Percentiles rank a stretch among this genome's conserved stretches.
Conservation (phyloP, 2,888 invertebrate species). For the Halocaridina rubra region DNA sequence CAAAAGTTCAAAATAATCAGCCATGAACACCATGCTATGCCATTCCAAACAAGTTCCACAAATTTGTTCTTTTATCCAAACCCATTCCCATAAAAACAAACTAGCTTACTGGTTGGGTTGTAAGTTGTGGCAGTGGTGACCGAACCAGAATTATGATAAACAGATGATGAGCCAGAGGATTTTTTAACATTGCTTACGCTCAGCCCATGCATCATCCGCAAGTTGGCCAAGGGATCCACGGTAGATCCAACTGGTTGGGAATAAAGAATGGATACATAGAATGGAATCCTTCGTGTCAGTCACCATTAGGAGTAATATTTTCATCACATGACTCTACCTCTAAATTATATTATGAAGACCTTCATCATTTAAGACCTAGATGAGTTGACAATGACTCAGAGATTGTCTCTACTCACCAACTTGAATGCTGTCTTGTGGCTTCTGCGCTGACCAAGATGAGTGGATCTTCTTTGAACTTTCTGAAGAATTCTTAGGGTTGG, state of each 20-base stretch:
- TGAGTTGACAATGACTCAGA: too few relatives aligned
- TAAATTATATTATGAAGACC: too few relatives aligned
- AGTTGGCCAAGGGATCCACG: conserved; percentile 42
- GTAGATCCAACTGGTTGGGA: too few relatives aligned
- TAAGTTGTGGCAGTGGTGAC: conserved; percentile 36
- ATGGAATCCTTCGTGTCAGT: too few relatives aligned
- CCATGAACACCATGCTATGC: too few relatives aligned
- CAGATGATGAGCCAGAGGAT: conserved; percentile 31
- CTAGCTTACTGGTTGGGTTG: conserved; percentile 20
- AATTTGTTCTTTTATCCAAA: too few relatives aligned
- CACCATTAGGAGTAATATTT: too few relatives aligned
- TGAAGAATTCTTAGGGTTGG: conserved; percentile 26
- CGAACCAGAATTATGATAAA: conserved; percentile 43
- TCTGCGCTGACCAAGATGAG: conserved; percentile 26
- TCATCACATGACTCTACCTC: too few relatives aligned
- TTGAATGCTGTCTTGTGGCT: conserved; percentile 16
- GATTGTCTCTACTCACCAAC: conserved; percentile 31
- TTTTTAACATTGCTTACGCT: conserved; percentile 50
- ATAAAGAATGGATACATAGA: too few relatives aligned
- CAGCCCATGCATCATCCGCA: conserved; percentile 52
- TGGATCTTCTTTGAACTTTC: conserved; percentile 37
- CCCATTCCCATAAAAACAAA: neutral
- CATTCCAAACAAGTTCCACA: too few relatives aligned
- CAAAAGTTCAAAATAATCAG: too few relatives aligned
- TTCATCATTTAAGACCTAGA: too few relatives aligned